Percentiles rank a stretch among this genome's conserved stretches.
Evolutionary conservation across 2,888 invertebrate species (phyloP).

Genomic region (Laothoe populi): DNA sequence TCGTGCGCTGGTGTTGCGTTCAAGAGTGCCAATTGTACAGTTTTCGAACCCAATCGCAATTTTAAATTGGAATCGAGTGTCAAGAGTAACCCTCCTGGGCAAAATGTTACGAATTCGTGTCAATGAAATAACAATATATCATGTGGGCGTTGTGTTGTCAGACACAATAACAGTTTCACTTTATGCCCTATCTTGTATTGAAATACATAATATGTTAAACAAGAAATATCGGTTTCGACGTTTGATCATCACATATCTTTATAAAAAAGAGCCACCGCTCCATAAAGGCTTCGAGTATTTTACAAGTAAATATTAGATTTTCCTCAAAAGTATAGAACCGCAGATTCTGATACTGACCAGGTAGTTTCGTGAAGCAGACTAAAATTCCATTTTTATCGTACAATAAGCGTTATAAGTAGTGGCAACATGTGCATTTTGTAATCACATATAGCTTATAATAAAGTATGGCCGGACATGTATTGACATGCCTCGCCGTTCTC

Average conservation of each 20-base stretch:
- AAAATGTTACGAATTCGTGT: not conserved
- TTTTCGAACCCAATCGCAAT: no score
- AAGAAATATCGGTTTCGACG: slow-evolving; percentile 1
- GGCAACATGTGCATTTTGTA: slow-evolving; percentile 34
- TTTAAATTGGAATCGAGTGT: no score
- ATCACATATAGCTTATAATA: slow-evolving; percentile 50
- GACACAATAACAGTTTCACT: slow-evolving; percentile 7
- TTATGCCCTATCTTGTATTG: not conserved
- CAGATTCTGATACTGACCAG: slow-evolving; percentile 7
- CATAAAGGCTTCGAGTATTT: not conserved
- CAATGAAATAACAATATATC: slow-evolving; percentile 8
- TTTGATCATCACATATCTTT: not conserved
- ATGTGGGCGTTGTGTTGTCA: slow-evolving; percentile 15
- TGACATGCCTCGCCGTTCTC: slow-evolving; percentile 55
- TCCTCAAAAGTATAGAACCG: not conserved
- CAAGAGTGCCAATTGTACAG: no score
- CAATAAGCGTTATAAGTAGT: slow-evolving; percentile 22
- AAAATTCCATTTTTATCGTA: slow-evolving; percentile 6
- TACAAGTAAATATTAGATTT: not conserved
- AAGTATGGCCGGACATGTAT: slow-evolving; percentile 54
- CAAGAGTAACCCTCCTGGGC: not conserved
- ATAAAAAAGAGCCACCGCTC: not conserved
- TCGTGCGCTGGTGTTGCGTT: no score
- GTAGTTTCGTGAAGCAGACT: not conserved
- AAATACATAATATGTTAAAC: slow-evolving; percentile 7